These are phyloP conservation scores for Cyprinella venusta DNA, from an alignment of 2,797 vertebrate species.

Conservation along the genomic window DNA sequence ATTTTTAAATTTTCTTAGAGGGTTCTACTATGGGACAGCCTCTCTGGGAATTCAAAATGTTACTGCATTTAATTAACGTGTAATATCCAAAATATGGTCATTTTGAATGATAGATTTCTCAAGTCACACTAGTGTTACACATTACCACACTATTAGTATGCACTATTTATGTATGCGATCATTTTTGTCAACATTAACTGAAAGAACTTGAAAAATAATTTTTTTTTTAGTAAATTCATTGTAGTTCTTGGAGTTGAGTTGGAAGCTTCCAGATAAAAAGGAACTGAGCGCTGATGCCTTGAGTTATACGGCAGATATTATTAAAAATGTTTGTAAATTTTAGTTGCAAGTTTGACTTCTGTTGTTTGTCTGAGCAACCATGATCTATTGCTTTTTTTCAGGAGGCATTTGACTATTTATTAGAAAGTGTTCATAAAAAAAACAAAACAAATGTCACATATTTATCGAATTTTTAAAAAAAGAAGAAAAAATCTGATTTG, in stretches of 20 bases:
- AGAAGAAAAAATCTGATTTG: not conserved
- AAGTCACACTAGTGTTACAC: conserved; percentile 8
- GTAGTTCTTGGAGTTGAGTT: not conserved
- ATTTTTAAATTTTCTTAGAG: not conserved
- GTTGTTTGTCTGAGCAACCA: not conserved
- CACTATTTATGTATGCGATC: no score
- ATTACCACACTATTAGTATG: not conserved
- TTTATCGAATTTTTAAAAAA: not conserved
- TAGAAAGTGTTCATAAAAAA: not conserved
- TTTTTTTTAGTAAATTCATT: not conserved
- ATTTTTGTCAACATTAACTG: not conserved
- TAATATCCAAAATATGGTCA: not conserved
- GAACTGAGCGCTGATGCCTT: not conserved
- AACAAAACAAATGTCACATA: not conserved
- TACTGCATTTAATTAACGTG: not conserved
- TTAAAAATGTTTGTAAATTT: not conserved
- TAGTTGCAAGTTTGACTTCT: not conserved
- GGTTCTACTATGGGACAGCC: not conserved
- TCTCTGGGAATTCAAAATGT: not conserved
- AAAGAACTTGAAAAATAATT: not conserved
- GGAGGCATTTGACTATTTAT: not conserved
- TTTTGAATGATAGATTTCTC: not conserved
- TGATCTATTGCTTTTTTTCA: not conserved
- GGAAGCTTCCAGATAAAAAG: not conserved
- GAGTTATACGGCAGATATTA: not conserved